Evolutionary conservation across 1,140 invertebrate species (phyloP), one percentile per base, ranked within the genome.

Genomic region (Steinernema feltiae): DNA sequence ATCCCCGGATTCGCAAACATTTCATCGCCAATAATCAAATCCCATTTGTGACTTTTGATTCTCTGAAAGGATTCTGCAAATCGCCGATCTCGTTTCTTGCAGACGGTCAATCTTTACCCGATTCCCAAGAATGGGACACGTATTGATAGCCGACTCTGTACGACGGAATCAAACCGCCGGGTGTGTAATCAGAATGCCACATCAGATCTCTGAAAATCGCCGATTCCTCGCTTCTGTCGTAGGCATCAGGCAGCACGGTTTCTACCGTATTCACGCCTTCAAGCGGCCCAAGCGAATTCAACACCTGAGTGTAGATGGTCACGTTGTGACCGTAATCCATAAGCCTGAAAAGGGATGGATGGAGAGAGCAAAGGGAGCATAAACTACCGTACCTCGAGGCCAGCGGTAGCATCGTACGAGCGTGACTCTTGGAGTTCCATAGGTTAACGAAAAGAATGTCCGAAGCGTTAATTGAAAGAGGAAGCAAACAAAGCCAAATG

Each of bases 351-450:
- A 63, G 24, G 3, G 7, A 3, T 3, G 3, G 24, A 3, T 21
- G 12, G 7, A 27, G 7, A 63, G 18, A 7, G 7, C 53, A 15
- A 7, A 15, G 3, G 24, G 53, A 63, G 53, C n/a, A n/a, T n/a
- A n/a, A 63, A 21, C 15, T 7, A 63, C 24, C 12, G 15, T 27
- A 63, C 53, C 3, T 63, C 53, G 7, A 3, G 24, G 53, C 53
- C 15, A 63, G 24, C 15, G 53, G 53, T 15, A n/a, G 53, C 53
- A 63, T 63, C 53, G 53, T 63, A 15, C 53, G 7, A 15, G 53
- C 53, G 53, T 63, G 53, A 63, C 53, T 63, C 53, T 63, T 63
- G 7, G 53, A 63, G 53, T 63, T 63, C 53, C 53, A 63, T 21
- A 63, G 7, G 53, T 63, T 63, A 3, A 63, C 53, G 53, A 63